phyloP scores from a whole-genome alignment of 2,888 invertebrate genomes.

The Cheiracanthium punctorium region DNA sequence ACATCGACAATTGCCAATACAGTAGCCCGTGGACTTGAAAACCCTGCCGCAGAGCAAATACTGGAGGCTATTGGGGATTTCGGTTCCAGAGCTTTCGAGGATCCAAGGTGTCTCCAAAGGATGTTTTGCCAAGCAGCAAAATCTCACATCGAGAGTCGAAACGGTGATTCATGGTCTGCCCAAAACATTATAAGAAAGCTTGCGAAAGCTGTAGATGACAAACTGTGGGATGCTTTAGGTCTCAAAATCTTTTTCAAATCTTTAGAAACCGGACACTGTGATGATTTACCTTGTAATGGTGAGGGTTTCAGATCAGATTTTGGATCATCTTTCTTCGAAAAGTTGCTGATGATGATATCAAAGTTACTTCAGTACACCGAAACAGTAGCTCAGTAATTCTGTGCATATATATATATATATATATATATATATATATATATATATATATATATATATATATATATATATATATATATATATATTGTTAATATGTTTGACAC shows the following conservation, averaged over 20 bases:
- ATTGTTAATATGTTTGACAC: too few relatives aligned
- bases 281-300: slow-evolving; percentile 5
- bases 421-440: too few relatives aligned
- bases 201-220: slow-evolving; percentile 29
- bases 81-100: slow-evolving; percentile 21
- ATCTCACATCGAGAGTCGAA: slow-evolving; percentile 35
- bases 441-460: too few relatives aligned
- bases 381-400: too few relatives aligned
- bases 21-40: slow-evolving; percentile 30
- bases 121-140: slow-evolving; percentile 38
- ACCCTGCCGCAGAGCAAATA: slow-evolving; percentile 2
- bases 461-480: too few relatives aligned
- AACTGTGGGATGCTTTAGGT: slow-evolving; percentile 31
- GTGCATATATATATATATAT: too few relatives aligned
- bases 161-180: slow-evolving; percentile 11
- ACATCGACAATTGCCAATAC: slow-evolving; percentile 32
- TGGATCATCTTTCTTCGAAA: slow-evolving; percentile 16
- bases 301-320: background rate
- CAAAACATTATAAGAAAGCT: slow-evolving; percentile 18
- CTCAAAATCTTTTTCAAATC: slow-evolving; percentile 17
- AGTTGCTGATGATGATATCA: too few relatives aligned
- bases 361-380: too few relatives aligned
- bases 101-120: slow-evolving; percentile 44
- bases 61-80: slow-evolving; percentile 35
- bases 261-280: slow-evolving; percentile 24